Conservation (phyloP, 2,113 vertebrate species). For the Mola mola region DNA sequence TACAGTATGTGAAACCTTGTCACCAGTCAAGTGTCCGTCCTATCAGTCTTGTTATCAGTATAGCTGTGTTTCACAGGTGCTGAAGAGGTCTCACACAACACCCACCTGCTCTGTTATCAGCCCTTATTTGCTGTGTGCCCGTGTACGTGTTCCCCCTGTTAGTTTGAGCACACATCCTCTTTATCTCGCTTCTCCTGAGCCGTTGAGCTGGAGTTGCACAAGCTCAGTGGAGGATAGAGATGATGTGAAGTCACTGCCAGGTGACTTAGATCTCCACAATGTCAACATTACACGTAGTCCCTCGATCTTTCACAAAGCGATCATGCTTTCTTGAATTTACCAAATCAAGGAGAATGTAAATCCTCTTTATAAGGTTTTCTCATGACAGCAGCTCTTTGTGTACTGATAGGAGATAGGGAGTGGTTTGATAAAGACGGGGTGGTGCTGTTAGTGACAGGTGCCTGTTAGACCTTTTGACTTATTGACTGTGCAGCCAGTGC, state of each 20-base stretch:
- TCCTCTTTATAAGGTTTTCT: neutral
- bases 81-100: conserved; percentile 42
- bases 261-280: conserved; percentile 11
- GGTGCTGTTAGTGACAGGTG: conserved; percentile 40
- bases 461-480: conserved; percentile 35
- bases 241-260: conserved; percentile 41
- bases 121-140: conserved; percentile 26
- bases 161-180: conserved; percentile 40
- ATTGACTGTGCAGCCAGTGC: conserved; percentile 29
- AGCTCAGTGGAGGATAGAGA: conserved; percentile 30
- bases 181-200: conserved; percentile 48
- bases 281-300: neutral
- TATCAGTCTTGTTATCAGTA: conserved; percentile 59
- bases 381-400: neutral
- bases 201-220: conserved; percentile 38
- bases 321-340: neutral
- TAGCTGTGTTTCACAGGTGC: conserved; percentile 42
- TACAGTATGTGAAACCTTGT: conserved; percentile 27
- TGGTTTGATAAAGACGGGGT: conserved; percentile 10
- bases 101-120: conserved; percentile 59
- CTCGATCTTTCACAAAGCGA: neutral
- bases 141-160: conserved; percentile 37
- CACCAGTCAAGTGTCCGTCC: neutral
- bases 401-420: conserved; percentile 3
- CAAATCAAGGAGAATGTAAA: neutral